Evolutionary conservation across 2,797 vertebrate species (phyloP), one percentile per base, ranked within the genome.

Genomic region (Chromobotia macracanthus): DNA sequence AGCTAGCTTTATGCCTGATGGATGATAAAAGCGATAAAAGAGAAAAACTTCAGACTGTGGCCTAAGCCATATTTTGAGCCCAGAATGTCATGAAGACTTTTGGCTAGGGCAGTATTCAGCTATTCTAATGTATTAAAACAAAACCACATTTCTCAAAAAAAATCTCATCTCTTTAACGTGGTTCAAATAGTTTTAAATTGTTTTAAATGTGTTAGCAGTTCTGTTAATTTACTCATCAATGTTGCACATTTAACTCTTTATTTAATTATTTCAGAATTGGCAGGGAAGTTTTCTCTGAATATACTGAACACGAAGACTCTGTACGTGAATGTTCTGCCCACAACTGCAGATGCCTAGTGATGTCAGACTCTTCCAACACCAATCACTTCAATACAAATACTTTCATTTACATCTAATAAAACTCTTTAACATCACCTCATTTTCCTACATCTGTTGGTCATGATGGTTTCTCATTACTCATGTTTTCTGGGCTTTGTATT

Each of bases 271-370:
- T 84, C 92, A 98, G 97, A 97, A 88, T 86, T 98, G 86, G 93
- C 94, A 8, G 91, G 92, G 72, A 91, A 19, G 8, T 19, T 95
- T 11, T 79, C 95, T 21, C 87, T 96, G 87, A 96, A 95, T 91
- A 93, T 90, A 63, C 86, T 98, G 84, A 93, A 95, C 91, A 95
- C 82, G 84, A 97, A 96, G 92, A 96, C 94, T 18, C 63, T 98
- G 18, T 98, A 94, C 81, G 94, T 98, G 86, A 86, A 83, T 86
- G 95, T 95, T 85, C 85, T 95, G 79, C 94, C 96, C 38, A 97
- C 96, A 64, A 95, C 95, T 0, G 95, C 97, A 23, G 95, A 96
- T 79, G 86, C 91, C 4, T 95, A 90, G 88, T 70, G 25, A 74
- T 66, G 21, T 19, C 83, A 75, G 35, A 83, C 75, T 86, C 70